Conservation (phyloP, 2,888 invertebrate genomes). For the Drosophila atripex region DNA sequence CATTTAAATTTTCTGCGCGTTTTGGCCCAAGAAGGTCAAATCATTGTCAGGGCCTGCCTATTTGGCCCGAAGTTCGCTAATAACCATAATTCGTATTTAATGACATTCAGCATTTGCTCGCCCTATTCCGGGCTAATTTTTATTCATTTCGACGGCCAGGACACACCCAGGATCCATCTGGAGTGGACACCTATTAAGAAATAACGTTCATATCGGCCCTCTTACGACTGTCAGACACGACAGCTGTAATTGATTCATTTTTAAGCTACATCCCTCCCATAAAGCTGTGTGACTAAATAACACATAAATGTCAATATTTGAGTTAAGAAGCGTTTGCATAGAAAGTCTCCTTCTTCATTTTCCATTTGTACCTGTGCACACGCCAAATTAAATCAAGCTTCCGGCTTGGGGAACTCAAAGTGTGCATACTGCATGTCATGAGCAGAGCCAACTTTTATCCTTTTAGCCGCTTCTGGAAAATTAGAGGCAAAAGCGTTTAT, state of each 20-base stretch:
- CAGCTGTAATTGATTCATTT: constrained; percentile 37
- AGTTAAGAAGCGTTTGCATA: constrained; percentile 23
- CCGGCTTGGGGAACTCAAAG: constrained; percentile 9
- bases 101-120: constrained; percentile 48
- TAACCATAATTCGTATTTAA: constrained; percentile 57
- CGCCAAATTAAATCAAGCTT: constrained; percentile 30
- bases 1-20: constrained; percentile 46
- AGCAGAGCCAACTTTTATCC: constrained; percentile 19
- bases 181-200: constrained; percentile 49
- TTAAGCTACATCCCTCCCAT: constrained; percentile 9
- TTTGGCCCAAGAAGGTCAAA: constrained; percentile 43
- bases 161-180: constrained; percentile 28
- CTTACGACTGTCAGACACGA: constrained; percentile 28
- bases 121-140: constrained; percentile 21
- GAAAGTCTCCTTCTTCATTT: neutral
- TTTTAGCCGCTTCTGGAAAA: constrained; percentile 18
- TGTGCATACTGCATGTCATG: constrained; percentile 25
- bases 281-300: constrained; percentile 14
- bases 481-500: constrained; percentile 23
- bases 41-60: constrained; percentile 47
- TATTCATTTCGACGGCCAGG: constrained; percentile 23
- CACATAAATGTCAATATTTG: constrained; percentile 1
- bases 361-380: constrained; percentile 19
- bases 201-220: constrained; percentile 34
- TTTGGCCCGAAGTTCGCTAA: constrained; percentile 30